phyloP scores from a whole-genome alignment of 1,140 invertebrate genomes.

The Diorhabda carinulata region DNA sequence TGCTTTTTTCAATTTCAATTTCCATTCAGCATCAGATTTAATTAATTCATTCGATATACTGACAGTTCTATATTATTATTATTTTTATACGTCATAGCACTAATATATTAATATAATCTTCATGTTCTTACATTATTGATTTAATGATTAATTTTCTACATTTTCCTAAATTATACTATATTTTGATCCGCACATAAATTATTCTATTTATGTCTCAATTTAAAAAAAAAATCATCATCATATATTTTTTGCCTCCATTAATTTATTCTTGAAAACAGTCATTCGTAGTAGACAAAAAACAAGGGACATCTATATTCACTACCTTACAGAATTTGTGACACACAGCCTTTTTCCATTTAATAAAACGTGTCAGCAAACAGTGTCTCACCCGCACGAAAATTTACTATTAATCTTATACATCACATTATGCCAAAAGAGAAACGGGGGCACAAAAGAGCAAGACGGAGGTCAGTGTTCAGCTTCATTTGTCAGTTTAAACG shows the following conservation, averaged over 20 bases:
- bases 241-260: not conserved
- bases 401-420: constrained; percentile 3
- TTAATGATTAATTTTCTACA: too few relatives aligned
- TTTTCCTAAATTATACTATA: too few relatives aligned
- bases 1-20: too few relatives aligned
- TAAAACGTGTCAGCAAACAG: constrained; percentile 2
- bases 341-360: constrained; percentile 2
- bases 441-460: not conserved
- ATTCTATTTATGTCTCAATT: too few relatives aligned
- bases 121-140: too few relatives aligned
- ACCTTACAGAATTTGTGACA: constrained; percentile 2
- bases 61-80: too few relatives aligned
- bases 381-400: constrained; percentile 1
- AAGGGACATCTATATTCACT: not conserved
- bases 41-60: too few relatives aligned
- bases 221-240: too few relatives aligned
- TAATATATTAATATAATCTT: too few relatives aligned
- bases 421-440: constrained; percentile 2
- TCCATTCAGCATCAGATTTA: too few relatives aligned
- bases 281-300: not conserved
- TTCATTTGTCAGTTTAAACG: constrained; percentile 1
- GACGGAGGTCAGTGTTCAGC: constrained; percentile 1
- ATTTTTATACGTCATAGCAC: too few relatives aligned
- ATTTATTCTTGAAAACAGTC: not conserved
- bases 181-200: too few relatives aligned